phyloP scores from a whole-genome alignment of 1,140 invertebrate genomes.

The Pinna nobilis region DNA sequence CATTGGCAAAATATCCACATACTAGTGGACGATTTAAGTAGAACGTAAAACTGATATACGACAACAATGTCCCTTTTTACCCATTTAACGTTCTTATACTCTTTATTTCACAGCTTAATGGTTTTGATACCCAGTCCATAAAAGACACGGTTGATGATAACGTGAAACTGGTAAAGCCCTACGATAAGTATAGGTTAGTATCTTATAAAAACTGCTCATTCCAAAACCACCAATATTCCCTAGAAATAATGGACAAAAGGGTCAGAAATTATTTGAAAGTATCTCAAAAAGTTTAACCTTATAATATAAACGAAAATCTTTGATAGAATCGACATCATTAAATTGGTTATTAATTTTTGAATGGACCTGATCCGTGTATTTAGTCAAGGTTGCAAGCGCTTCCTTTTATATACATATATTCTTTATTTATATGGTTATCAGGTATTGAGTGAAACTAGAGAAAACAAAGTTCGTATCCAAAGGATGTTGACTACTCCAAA shows the following conservation, averaged over 20 bases:
- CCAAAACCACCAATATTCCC: not conserved
- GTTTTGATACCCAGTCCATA: slow-evolving; percentile 25
- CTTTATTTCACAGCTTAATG: slow-evolving; percentile 8
- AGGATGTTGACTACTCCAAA: too few species aligned
- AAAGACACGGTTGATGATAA: slow-evolving; percentile 25
- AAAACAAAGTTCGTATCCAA: too few species aligned
- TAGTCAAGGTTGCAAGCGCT: too few species aligned
- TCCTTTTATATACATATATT: too few species aligned
- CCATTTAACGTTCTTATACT: not conserved
- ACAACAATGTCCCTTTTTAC: not conserved
- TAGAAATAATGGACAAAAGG: not conserved
- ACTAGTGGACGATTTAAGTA: not conserved
- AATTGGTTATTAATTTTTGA: not conserved
- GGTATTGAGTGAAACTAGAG: too few species aligned
- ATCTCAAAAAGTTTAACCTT: not conserved
- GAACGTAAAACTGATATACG: not conserved
- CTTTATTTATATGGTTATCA: too few species aligned
- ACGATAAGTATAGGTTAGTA: slow-evolving; percentile 40
- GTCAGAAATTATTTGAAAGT: not conserved
- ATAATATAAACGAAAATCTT: not conserved
- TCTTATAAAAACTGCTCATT: not conserved
- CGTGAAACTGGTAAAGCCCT: slow-evolving; percentile 28
- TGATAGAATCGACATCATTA: not conserved
- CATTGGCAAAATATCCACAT: not conserved
- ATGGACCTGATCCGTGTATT: too few species aligned